phyloP scores from a whole-genome alignment of 2,888 invertebrate genomes.

The Rhagium mordax region DNA sequence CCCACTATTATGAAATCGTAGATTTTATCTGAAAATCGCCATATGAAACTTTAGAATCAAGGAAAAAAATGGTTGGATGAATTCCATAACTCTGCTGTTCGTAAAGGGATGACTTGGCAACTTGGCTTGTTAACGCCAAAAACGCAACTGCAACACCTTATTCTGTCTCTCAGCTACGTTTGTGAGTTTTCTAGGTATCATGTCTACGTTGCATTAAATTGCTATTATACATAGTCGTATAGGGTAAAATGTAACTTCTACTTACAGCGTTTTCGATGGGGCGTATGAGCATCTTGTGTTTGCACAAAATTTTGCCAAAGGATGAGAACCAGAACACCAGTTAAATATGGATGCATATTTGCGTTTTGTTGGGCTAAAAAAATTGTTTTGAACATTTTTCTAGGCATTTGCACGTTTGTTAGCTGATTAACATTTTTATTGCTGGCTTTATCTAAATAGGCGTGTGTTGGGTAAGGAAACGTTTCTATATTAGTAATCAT shows the following conservation, averaged over 20 bases:
- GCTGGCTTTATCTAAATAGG: constrained; percentile 1
- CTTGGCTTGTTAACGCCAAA: too few species aligned
- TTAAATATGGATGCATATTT: neutral
- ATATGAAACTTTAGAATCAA: too few species aligned
- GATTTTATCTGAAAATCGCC: neutral
- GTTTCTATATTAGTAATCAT: too few species aligned
- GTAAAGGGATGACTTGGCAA: too few species aligned
- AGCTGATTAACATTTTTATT: neutral
- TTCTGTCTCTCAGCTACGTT: too few species aligned
- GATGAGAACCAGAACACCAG: neutral
- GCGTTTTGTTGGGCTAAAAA: neutral
- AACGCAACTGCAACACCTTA: too few species aligned
- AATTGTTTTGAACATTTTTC: neutral
- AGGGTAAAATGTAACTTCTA: neutral
- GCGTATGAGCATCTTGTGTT: neutral
- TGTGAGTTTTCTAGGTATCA: too few species aligned
- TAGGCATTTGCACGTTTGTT: neutral
- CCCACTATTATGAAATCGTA: constrained; percentile 65
- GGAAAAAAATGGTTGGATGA: too few species aligned
- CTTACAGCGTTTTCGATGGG: neutral
- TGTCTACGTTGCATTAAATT: too few species aligned
- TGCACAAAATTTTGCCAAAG: neutral
- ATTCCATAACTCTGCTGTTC: too few species aligned
- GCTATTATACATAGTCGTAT: too few species aligned
- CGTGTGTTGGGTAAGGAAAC: neutral